phyloP scores from a whole-genome alignment of 35 echinoderm and acorn worm genomes.

The Holothuria glaberrima region DNA sequence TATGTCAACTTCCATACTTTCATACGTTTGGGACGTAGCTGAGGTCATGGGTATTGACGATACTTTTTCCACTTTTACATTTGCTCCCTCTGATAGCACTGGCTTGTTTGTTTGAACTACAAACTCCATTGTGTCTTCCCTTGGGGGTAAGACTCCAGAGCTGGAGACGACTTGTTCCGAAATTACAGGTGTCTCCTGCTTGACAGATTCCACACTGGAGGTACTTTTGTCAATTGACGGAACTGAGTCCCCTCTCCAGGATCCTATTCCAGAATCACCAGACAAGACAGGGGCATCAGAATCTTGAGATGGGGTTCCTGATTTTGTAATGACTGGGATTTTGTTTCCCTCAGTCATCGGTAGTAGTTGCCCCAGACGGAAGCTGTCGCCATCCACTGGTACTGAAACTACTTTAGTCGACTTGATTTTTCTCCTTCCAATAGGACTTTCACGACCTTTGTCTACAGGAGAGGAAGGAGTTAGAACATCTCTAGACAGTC shows the following conservation, averaged over 20 bases:
- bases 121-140: neutral
- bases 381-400: conserved; percentile 36
- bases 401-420: conserved; percentile 26
- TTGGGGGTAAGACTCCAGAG: no score
- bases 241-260: conserved; percentile 20
- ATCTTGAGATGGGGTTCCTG: neutral
- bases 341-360: conserved; percentile 35
- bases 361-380: conserved; percentile 11
- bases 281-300: neutral
- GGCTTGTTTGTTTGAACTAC: neutral
- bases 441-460: conserved; percentile 14
- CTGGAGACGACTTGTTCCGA: no score
- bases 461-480: conserved; percentile 28
- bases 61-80: conserved; percentile 16
- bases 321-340: conserved; percentile 41
- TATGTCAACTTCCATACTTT: conserved; percentile 34
- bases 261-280: conserved; percentile 34
- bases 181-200: no score
- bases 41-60: neutral
- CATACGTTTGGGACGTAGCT: neutral
- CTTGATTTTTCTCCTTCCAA: conserved; percentile 30
- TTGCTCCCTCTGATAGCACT: neutral
- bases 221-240: neutral
- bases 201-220: neutral
- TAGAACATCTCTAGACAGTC: conserved; percentile 20